Conservation (phyloP, 1,140 invertebrate species). For the Drosophila orena region DNA sequence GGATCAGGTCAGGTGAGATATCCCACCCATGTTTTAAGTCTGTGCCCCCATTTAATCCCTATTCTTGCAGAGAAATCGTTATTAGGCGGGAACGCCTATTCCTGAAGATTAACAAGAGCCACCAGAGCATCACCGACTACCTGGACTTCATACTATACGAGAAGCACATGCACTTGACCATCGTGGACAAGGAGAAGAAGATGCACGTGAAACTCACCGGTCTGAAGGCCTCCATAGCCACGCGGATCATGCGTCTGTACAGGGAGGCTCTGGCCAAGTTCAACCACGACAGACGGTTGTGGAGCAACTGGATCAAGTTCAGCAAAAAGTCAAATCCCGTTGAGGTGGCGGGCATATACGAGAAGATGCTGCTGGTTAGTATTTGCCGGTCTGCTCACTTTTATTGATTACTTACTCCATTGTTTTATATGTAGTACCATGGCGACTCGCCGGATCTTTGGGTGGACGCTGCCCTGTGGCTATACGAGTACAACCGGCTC, state of each 20-base stretch:
- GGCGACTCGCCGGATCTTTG: constrained; percentile 65
- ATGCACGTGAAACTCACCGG: constrained; percentile 48
- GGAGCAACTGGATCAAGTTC: constrained; percentile 73
- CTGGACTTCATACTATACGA: constrained; percentile 77
- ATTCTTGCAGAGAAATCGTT: constrained; percentile 59
- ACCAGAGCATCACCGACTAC: constrained; percentile 57
- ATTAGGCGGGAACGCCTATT: constrained; percentile 59
- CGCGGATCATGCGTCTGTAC: constrained; percentile 70
- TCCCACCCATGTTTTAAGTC: neutral
- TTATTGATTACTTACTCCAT: too few species aligned
- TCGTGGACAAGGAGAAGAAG: constrained; percentile 67
- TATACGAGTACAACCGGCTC: constrained; percentile 65
- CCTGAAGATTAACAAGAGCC: constrained; percentile 63
- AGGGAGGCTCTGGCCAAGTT: constrained; percentile 66
- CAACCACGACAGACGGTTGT: constrained; percentile 63
- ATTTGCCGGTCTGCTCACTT: constrained; percentile 2
- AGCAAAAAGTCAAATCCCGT: constrained; percentile 64
- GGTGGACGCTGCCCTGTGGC: constrained; percentile 72
- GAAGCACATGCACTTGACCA: constrained; percentile 64
- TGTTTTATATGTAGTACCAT: constrained; percentile 52
- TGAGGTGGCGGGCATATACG: constrained; percentile 77
- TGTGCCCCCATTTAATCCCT: neutral
- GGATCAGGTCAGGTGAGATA: constrained; percentile 70
- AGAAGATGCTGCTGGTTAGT: constrained; percentile 78
- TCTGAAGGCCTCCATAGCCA: constrained; percentile 58